Percentiles rank a stretch among this genome's conserved stretches.
phyloP scores from a whole-genome alignment of 2,888 invertebrate genomes.

The Orthonychiurus folsomi region DNA sequence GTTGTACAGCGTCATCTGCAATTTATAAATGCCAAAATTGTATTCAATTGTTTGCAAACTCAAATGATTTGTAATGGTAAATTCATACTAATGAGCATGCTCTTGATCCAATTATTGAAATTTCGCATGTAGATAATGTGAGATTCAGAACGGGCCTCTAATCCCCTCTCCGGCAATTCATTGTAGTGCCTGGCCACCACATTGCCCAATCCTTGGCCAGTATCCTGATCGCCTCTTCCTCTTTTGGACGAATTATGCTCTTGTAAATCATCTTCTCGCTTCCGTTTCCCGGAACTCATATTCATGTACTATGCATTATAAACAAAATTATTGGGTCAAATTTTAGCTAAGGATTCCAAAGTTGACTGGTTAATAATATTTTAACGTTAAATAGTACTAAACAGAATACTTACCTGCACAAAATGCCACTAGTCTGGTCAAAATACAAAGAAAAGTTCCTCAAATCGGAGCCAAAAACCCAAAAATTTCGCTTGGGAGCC shows the following conservation, averaged over 20 bases:
- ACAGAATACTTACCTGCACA: no score
- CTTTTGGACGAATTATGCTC: background rate
- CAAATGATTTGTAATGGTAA: background rate
- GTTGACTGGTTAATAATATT: no score
- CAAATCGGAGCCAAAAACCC: no score
- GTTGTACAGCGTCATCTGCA: slow-evolving; percentile 32
- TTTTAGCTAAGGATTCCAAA: no score
- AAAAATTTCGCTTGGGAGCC: no score
- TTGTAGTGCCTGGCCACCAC: slow-evolving; percentile 92
- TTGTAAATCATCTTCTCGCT: background rate
- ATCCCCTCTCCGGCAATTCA: slow-evolving; percentile 69
- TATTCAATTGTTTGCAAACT: no score
- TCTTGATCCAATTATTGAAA: slow-evolving; percentile 99
- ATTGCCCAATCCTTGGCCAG: slow-evolving; percentile 34
- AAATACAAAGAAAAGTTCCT: no score
- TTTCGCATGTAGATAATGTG: slow-evolving; percentile 89
- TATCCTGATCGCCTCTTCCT: background rate
- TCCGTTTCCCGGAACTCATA: background rate
- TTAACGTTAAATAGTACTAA: no score
- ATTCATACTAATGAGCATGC: slow-evolving; percentile 75
- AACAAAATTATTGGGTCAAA: no score
- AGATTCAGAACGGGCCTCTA: slow-evolving; percentile 71
- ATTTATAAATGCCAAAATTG: background rate
- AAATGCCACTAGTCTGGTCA: no score
- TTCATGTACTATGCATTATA: no score